Evolutionary conservation across 2,888 invertebrate species (phyloP).

Genomic region (Frankliniella fusca): DNA sequence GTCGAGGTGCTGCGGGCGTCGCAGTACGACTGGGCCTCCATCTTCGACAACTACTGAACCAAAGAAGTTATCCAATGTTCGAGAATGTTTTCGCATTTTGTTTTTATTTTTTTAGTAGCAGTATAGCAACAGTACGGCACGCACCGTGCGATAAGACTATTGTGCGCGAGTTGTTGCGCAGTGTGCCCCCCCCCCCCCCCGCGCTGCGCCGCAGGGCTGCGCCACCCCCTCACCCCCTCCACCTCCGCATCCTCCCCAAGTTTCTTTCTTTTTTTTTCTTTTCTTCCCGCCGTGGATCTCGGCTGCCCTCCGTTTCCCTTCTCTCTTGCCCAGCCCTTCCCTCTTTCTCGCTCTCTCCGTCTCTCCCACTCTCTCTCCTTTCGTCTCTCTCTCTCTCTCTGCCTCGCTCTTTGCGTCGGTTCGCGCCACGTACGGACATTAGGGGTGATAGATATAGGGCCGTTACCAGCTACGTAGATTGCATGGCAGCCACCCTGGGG

Average conservation of each 20-base stretch:
- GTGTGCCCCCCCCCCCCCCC: too few relatives aligned
- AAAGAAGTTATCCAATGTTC: too few relatives aligned
- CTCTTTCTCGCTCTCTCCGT: background rate
- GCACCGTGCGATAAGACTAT: too few relatives aligned
- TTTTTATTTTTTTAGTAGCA: too few relatives aligned
- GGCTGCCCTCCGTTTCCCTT: too few relatives aligned
- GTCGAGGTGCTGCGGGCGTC: background rate
- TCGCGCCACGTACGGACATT: conserved; percentile 23
- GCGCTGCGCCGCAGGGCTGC: too few relatives aligned
- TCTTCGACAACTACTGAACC: background rate
- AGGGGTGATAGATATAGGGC: conserved; percentile 24
- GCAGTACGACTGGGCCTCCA: background rate
- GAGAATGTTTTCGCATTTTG: too few relatives aligned
- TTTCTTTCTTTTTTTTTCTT: background rate
- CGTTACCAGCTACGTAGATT: conserved; percentile 26
- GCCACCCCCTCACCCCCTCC: too few relatives aligned
- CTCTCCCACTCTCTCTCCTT: background rate
- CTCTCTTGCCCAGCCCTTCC: background rate
- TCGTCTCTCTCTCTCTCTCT: background rate
- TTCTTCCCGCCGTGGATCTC: background rate
- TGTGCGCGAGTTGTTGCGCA: too few relatives aligned
- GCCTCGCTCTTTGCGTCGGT: background rate
- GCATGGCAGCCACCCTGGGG: conserved; percentile 20
- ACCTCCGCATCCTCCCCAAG: background rate
- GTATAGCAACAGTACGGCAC: too few relatives aligned